phyloP scores from a whole-genome alignment of 2,797 vertebrate genomes.

The Oceanodroma leucorhoa region DNA sequence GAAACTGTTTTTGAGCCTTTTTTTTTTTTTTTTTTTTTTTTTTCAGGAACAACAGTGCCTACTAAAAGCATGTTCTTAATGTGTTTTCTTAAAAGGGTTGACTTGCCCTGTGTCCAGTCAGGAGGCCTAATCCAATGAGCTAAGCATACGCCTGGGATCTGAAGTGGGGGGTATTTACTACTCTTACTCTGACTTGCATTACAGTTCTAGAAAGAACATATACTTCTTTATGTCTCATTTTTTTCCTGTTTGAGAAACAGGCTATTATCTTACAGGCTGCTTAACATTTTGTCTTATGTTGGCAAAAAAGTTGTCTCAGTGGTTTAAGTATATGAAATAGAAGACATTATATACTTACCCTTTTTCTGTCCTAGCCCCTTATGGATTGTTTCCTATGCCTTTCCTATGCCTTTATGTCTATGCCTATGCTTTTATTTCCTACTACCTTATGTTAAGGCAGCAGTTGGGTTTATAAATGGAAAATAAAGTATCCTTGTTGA shows the following conservation, averaged over 20 bases:
- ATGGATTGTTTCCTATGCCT: neutral
- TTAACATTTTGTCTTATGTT: neutral
- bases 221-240: neutral
- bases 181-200: neutral
- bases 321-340: neutral
- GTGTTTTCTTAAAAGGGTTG: neutral
- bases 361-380: neutral
- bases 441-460: neutral
- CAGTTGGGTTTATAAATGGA: neutral
- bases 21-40: neutral
- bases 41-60: neutral
- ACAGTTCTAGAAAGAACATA: neutral
- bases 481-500: neutral
- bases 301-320: neutral
- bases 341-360: neutral
- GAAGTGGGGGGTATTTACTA: neutral
- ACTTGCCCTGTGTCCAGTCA: neutral
- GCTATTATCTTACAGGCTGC: neutral
- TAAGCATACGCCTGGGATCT: neutral
- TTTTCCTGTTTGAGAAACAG: neutral
- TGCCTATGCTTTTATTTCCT: neutral
- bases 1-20: neutral
- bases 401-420: neutral
- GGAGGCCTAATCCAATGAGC: neutral
- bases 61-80: neutral